Percentiles rank a stretch among this genome's conserved stretches.
Conservation (phyloP, 2,797 vertebrate species). For the Distichodus sexfasciatus region DNA sequence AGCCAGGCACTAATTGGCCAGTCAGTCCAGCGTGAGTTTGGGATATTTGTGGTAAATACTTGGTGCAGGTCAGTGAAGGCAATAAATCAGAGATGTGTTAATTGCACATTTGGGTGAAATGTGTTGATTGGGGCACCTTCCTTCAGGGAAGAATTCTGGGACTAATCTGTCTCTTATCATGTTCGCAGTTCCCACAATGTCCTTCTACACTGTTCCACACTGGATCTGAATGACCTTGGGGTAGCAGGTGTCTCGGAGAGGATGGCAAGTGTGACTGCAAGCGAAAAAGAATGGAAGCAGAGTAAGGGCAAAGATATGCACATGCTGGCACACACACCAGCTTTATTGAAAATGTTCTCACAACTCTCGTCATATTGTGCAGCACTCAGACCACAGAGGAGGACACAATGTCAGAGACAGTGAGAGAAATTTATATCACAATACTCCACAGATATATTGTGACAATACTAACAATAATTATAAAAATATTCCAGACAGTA, state of each 20-base stretch:
- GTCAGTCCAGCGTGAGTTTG: slow-evolving; percentile 22
- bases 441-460: too few species aligned
- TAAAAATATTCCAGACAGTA: too few species aligned
- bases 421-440: too few species aligned
- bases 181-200: background rate
- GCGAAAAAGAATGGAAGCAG: slow-evolving; percentile 7
- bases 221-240: slow-evolving; percentile 6
- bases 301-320: background rate
- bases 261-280: slow-evolving; percentile 11
- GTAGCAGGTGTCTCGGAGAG: slow-evolving; percentile 9
- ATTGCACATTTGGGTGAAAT: slow-evolving; percentile 25
- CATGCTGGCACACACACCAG: background rate
- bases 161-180: slow-evolving; percentile 24
- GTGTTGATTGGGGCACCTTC: slow-evolving; percentile 26
- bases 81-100: slow-evolving; percentile 35
- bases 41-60: slow-evolving; percentile 29
- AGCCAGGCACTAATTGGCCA: slow-evolving; percentile 30
- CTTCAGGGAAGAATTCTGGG: slow-evolving; percentile 20
- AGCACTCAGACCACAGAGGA: too few species aligned
- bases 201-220: background rate
- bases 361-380: too few species aligned
- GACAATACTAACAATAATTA: too few species aligned
- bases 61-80: slow-evolving; percentile 21
- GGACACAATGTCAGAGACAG: too few species aligned
- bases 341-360: too few species aligned